Evolutionary conservation across 2,888 invertebrate genomes (phyloP).

Genomic region (Agonopterix subpropinquella): DNA sequence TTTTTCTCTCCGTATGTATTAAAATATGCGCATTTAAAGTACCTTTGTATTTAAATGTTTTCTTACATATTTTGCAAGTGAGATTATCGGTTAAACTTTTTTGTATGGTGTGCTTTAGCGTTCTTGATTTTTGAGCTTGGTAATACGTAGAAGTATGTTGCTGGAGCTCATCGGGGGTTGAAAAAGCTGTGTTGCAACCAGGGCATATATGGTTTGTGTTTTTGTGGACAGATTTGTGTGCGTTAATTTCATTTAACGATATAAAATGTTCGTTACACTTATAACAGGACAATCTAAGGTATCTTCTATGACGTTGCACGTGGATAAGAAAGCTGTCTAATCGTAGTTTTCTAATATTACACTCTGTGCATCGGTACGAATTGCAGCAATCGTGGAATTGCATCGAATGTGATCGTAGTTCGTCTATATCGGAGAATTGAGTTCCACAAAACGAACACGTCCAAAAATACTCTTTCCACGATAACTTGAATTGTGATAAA

Average conservation of each 20-base stretch:
- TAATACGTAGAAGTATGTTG: constrained; percentile 33
- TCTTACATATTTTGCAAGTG: constrained; percentile 44
- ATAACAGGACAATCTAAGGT: constrained; percentile 66
- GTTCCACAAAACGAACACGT: constrained; percentile 47
- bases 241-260: constrained; percentile 18
- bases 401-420: constrained; percentile 74
- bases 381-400: constrained; percentile 76
- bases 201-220: constrained; percentile 30
- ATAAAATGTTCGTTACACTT: constrained; percentile 37
- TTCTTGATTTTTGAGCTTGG: constrained; percentile 27
- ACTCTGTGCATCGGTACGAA: constrained; percentile 79
- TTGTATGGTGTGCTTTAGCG: constrained; percentile 18
- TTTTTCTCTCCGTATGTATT: constrained; percentile 65
- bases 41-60: constrained; percentile 35
- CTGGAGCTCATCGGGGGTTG: constrained; percentile 26
- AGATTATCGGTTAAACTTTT: constrained; percentile 23
- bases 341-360: constrained; percentile 46
- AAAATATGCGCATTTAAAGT: constrained; percentile 68
- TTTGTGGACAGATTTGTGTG: constrained; percentile 29
- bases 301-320: constrained; percentile 75
- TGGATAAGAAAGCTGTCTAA: constrained; percentile 58
- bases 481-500: constrained; percentile 34
- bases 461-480: constrained; percentile 53
- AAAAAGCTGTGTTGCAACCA: constrained; percentile 44
- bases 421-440: constrained; percentile 36